Base-by-base conservation (phyloP, 1,140 invertebrate genomes). In the Argopecten irradians region DNA sequence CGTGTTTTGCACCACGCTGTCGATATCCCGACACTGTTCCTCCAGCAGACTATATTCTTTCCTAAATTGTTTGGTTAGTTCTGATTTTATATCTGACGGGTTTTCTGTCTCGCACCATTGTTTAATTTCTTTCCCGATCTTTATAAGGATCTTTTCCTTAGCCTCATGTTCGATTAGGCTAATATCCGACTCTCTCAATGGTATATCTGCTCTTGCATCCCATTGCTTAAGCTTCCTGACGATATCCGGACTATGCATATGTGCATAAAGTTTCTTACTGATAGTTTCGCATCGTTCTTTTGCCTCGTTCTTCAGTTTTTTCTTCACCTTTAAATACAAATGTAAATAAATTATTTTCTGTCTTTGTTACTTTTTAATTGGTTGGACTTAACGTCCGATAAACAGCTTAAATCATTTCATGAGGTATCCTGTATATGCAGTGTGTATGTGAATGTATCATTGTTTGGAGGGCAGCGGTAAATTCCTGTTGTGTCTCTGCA, bases 161-260 rank as follows among this genome's bases (percentile, higher is more conserved):
- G 84, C 86, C 43, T 90, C 88, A 32, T 89, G 89, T 86, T 90
- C 86, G 28, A 91, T 90, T 2, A 91, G 87, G 83, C 90, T 89
- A 34, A 92, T 85, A 84, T 92, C 92, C 16, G 32, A 82, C 19
- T 46, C 89, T 32, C 82, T 82, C 3, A 83, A 82, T 43, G 90
- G 90, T 14, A 85, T 86, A 83, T 91, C 91, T 84, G 35, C 13
- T n/a, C 19, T 13, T 2, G 28, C 11, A 28, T 71, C 55, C 91
- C 91, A 91, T n/a, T 46, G 33, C 14, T 87, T 55, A 9, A 91
- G 85, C 33, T 84, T 41, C 14, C 46, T 41, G 9, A 32, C 41
- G 0, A 88, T 88, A 7, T 89, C 89, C 19, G 35, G 43, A 13
- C 33, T 82, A 36, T 87, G 84, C 1, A 91, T 19, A 41, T 89